Base-by-base conservation (phyloP, 2,797 vertebrate genomes). In the Acropternis orthonyx region DNA sequence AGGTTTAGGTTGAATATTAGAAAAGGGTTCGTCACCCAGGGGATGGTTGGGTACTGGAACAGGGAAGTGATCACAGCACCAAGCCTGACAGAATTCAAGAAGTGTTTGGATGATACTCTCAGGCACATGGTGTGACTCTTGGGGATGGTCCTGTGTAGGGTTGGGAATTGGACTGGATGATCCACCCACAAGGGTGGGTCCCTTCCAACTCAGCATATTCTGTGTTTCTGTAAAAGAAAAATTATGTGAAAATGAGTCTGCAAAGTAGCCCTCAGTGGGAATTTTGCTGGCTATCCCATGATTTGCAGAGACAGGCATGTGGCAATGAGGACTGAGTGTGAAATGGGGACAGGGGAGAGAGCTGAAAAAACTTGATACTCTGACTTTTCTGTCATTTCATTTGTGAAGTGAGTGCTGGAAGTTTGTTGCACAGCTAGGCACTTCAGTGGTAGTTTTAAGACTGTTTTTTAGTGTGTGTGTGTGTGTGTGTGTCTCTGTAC, bases 401-500 rank as follows among this genome's bases (percentile, higher is more conserved):
- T 76, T 89, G 48, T 52, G 44, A 68, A 54, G 12, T 10, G 27
- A 15, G 15, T 19, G 17, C 21, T 61, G 16, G 6, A 59, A 34
- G 22, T 39, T 41, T 79, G 46, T 37, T n/a, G 34, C 75, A 20
- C 4, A 27, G 9, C 36, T 55, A 44, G 30, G 4, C 1, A 3
- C 15, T 43, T 68, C 39, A 5, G 24, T 51, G 62, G 4, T 1
- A 0, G 26, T 39, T 44, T 2, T 41, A 16, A n/a, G 10, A 13
- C 26, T 8, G 1, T 4, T 78, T 36, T 81, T 26, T 54, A 5
- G n/a, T 19, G 13, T n/a, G n/a, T n/a, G n/a, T n/a, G n/a, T n/a
- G n/a, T n/a, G n/a, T 34, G 5, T 24, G 2, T 43, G 7, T 11
- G 3, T 32, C 8, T 52, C 27, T 5, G 1, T 37, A 5, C 19